These are phyloP conservation scores for Geodia barretti DNA, from an alignment of 37 sponge, comb jelly and placozoan genomes.

Conservation along the genomic window DNA sequence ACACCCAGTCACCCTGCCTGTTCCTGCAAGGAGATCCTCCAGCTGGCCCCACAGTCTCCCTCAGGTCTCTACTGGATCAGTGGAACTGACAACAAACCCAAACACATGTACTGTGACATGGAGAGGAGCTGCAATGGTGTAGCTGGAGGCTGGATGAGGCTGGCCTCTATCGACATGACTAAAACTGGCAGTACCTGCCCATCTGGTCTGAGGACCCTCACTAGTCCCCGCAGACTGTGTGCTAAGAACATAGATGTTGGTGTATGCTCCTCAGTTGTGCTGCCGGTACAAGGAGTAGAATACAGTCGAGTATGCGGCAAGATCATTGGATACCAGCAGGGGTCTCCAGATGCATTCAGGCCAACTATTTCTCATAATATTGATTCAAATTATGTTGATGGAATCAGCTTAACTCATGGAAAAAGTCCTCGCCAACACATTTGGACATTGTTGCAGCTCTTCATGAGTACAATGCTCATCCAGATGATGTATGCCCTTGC, in stretches of 20 bases:
- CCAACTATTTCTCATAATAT: too few relatives aligned
- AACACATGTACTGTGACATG: constrained; percentile 19
- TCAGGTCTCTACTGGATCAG: constrained; percentile 17
- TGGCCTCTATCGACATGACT: constrained; percentile 21
- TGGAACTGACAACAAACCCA: constrained; percentile 4
- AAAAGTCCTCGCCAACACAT: background rate
- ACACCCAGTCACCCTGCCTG: too few relatives aligned
- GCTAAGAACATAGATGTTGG: too few relatives aligned
- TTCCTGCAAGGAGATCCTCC: constrained; percentile 2
- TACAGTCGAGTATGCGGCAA: too few relatives aligned
- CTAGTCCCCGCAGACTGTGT: too few relatives aligned
- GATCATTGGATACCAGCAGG: too few relatives aligned
- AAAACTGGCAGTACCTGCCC: constrained; percentile 5
- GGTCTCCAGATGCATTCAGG: too few relatives aligned
- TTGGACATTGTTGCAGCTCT: constrained; percentile 16
- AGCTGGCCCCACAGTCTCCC: background rate
- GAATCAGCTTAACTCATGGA: constrained; percentile 23
- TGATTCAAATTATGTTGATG: constrained; percentile 50
- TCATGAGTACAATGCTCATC: background rate
- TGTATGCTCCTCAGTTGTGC: too few relatives aligned
- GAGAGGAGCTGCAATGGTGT: constrained; percentile 6
- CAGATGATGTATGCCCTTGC: constrained; percentile 13
- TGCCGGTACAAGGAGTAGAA: too few relatives aligned
- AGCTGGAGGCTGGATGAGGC: constrained; percentile 27
- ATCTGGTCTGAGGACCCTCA: background rate